phyloP scores from a whole-genome alignment of 2,113 vertebrate species.

The Camelus dromedarius region DNA sequence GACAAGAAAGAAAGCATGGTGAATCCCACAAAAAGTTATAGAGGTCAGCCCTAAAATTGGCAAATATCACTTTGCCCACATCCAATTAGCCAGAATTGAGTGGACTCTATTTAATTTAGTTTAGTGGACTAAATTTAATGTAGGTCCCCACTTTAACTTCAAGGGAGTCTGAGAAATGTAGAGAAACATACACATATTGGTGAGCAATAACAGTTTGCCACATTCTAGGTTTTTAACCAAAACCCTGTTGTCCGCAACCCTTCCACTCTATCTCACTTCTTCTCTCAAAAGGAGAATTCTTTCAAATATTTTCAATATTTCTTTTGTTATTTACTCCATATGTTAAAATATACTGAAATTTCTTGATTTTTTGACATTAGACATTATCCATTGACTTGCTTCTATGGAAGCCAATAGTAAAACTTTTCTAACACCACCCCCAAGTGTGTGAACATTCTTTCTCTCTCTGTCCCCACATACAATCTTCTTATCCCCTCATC shows the following conservation, averaged over 20 bases:
- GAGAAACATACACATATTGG: not conserved
- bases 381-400: not conserved
- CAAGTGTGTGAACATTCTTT: not conserved
- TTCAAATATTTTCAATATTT: slow-evolving; percentile 10
- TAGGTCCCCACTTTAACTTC: not conserved
- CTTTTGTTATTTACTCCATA: not conserved
- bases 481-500: not conserved
- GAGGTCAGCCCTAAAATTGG: not conserved
- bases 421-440: not conserved
- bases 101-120: too few species aligned
- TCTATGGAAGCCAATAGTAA: not conserved
- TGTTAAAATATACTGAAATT: not conserved
- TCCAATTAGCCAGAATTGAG: not conserved
- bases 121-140: too few species aligned
- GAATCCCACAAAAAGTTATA: not conserved
- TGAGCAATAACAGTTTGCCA: not conserved
- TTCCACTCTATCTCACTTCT: not conserved
- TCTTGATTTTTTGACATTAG: slow-evolving; percentile 45
- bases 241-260: not conserved
- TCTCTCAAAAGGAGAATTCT: slow-evolving; percentile 5
- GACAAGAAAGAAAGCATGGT: not conserved
- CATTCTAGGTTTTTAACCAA: not conserved
- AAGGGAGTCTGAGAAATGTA: not conserved
- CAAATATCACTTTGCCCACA: not conserved
- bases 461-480: not conserved